Conservation (phyloP, 2,797 vertebrate genomes). For the Alectoris magna region DNA sequence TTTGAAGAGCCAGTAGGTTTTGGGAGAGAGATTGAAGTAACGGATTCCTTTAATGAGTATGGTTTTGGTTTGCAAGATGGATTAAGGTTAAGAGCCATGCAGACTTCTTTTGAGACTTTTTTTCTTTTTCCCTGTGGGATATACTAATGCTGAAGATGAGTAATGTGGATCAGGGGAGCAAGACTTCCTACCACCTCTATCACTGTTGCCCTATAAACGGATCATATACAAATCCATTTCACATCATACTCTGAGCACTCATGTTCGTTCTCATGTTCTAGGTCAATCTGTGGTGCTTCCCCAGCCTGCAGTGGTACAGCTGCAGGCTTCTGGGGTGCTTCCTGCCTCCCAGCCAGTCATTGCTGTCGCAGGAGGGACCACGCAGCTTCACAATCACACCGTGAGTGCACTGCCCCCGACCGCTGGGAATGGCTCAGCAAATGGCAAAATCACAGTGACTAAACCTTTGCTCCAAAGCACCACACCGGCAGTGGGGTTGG, state of each 20-base stretch:
- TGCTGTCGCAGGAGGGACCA: constrained; percentile 77
- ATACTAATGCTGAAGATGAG: not conserved
- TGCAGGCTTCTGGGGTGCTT: constrained; percentile 83
- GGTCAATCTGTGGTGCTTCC: constrained; percentile 86
- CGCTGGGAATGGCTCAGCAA: constrained; percentile 30
- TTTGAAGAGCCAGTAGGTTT: not conserved
- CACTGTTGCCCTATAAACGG: not conserved
- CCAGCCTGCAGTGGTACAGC: constrained; percentile 86
- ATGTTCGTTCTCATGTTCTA: constrained; percentile 58
- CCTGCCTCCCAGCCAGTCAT: constrained; percentile 76
- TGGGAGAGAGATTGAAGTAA: not conserved
- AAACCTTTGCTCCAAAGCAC: constrained; percentile 71
- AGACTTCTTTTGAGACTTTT: not conserved
- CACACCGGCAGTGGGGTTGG: constrained; percentile 74
- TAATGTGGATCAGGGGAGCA: not conserved
- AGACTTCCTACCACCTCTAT: not conserved
- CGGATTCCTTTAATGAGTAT: not conserved
- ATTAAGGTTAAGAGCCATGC: not conserved
- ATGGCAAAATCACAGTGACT: constrained; percentile 43
- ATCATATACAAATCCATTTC: not conserved
- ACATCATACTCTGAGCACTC: rapidly evolving
- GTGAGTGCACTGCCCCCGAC: constrained; percentile 77
- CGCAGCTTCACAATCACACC: constrained; percentile 77
- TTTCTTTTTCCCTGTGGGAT: not conserved
- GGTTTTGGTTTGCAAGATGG: not conserved